Evolutionary conservation across 2,113 vertebrate species (phyloP), one percentile per base, ranked within the genome.

Genomic region (Alethe castanea): DNA sequence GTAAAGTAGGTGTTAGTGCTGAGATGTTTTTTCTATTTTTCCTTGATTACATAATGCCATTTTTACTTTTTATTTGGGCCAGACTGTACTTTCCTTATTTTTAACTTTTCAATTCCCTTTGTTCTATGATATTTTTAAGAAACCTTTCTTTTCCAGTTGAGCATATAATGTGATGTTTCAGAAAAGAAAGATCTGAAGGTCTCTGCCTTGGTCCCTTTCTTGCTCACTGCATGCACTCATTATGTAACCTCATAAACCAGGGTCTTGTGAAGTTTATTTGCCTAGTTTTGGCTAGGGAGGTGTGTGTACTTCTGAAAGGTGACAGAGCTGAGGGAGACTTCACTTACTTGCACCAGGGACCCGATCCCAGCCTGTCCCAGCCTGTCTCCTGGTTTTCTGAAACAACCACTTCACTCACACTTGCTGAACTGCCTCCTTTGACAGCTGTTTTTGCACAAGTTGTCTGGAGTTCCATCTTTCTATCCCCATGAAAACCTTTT

Each of bases 61-160:
- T 91, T 95, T 92, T 54, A 29, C 88, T 54, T 28, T 92, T 74
- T 92, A 95, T 95, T 76, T 91, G 48, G 95, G 92, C 79, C 96
- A 93, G 66, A 38, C 40, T 92, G 91, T 95, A 93, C 91, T 81
- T 88, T 66, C 70, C 40, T 81, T 91, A 77, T 90, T 94, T 96
- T 95, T 94, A 96, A 88, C 88, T 83, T 96, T 78, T 77, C 91
- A 87, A 16, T 92, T 92, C 81, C 60, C 79, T 94, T 79, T 92
- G 94, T 94, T 92, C 61, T 57, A 29, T 10, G 69, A 42, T 88
- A 64, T 88, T 90, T 93, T 93, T 70, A 78, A 90, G 48, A 53
- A 88, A 86, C 6, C 9, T 64, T 84, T 67, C 11, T 62, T 62
- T 88, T 76, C 72, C 72, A 88, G 44, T 35, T 71, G 67, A 93